Percentiles rank a stretch among this genome's conserved stretches.
These are phyloP conservation scores for Malthinus seriepunctatus DNA, from an alignment of 2,888 invertebrate genomes.

Conservation along the genomic window DNA sequence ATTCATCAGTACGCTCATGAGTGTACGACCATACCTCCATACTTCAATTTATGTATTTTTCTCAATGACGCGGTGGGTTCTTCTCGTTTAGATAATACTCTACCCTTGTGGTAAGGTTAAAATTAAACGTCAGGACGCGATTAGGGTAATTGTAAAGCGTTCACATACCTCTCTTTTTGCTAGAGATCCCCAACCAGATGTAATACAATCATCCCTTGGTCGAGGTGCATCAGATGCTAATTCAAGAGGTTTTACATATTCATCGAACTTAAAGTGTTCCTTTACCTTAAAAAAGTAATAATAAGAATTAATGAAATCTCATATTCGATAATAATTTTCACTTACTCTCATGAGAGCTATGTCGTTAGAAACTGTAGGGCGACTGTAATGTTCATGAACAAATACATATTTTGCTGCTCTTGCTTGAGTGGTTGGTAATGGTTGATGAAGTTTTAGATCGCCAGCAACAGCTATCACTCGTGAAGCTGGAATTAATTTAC, in stretches of 20 bases:
- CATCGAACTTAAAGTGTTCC: too few species aligned
- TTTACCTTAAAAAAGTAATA: too few species aligned
- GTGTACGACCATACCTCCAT: too few species aligned
- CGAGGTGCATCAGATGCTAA: constrained; percentile 8
- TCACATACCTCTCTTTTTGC: too few species aligned
- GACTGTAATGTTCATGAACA: neutral
- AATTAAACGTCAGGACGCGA: too few species aligned
- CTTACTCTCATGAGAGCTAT: constrained; percentile 38
- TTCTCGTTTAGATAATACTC: too few species aligned
- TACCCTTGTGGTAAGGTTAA: too few species aligned
- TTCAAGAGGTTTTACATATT: constrained; percentile 6
- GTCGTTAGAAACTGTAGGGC: constrained; percentile 33
- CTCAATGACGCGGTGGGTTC: too few species aligned
- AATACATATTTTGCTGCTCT: constrained; percentile 33
- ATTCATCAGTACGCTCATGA: too few species aligned
- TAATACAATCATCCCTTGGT: constrained; percentile 13
- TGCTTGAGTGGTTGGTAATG: constrained; percentile 22
- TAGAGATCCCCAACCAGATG: constrained; percentile 30
- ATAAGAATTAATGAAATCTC: too few species aligned
- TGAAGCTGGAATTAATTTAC: constrained; percentile 33
- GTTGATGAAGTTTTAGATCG: constrained; percentile 29
- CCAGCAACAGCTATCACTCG: constrained; percentile 35
- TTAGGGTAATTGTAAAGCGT: too few species aligned
- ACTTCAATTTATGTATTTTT: too few species aligned
- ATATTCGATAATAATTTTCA: neutral